These are phyloP conservation scores for Empis stercorea DNA, from an alignment of 2,888 invertebrate genomes.

Conservation along the genomic window DNA sequence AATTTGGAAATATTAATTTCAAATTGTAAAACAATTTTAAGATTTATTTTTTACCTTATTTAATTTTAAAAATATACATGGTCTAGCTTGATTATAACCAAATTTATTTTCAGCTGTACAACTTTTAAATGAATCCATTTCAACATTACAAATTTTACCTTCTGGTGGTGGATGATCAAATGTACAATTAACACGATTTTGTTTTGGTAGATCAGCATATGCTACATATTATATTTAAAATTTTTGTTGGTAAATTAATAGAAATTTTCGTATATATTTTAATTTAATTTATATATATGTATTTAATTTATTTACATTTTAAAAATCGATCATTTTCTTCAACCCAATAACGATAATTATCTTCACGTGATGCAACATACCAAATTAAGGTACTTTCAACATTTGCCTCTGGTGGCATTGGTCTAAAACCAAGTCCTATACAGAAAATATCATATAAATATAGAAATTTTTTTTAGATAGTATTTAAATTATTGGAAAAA, in stretches of 20 bases:
- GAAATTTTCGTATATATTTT: not conserved
- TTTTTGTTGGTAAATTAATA: too few relatives aligned
- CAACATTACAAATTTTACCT: slow-evolving; percentile 73
- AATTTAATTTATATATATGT: too few relatives aligned
- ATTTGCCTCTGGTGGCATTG: slow-evolving; percentile 83
- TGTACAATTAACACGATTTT: slow-evolving; percentile 51
- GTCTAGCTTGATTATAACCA: slow-evolving; percentile 75
- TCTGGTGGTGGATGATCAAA: slow-evolving; percentile 46
- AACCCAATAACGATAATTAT: slow-evolving; percentile 72
- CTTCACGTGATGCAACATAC: slow-evolving; percentile 53
- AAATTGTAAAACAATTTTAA: too few relatives aligned
- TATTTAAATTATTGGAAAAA: too few relatives aligned
- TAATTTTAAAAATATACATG: slow-evolving; percentile 92
- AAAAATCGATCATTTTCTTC: slow-evolving; percentile 63
- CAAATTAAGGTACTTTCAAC: slow-evolving; percentile 95
- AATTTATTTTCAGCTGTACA: slow-evolving; percentile 69
- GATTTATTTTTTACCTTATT: slow-evolving; percentile 69
- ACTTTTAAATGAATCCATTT: slow-evolving; percentile 55
- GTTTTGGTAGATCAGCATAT: slow-evolving; percentile 38
- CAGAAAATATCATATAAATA: slow-evolving; percentile 12
- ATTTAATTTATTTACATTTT: slow-evolving; percentile 47
- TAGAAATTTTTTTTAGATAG: too few relatives aligned
- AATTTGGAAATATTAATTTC: not conserved
- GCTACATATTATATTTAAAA: slow-evolving; percentile 18
- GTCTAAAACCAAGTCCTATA: slow-evolving; percentile 89